A percentile compares a stretch with the other conserved stretches of the same genome.
These are phyloP conservation scores for Leptarthrus brevirostris DNA, from an alignment of 2,888 invertebrate species.

Conservation along the genomic window DNA sequence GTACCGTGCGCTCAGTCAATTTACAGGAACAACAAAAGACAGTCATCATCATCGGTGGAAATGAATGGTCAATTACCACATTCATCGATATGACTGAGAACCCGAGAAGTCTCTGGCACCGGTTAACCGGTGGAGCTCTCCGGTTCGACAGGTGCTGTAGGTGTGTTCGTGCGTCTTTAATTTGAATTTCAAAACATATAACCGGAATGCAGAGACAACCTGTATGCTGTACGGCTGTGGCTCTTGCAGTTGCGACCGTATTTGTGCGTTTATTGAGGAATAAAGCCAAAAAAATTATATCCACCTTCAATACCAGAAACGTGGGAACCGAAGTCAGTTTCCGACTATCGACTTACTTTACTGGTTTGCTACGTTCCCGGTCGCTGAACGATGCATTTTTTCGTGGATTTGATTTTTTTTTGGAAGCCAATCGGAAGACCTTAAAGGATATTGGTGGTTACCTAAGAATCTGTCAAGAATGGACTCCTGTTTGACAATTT, in stretches of 20 bases:
- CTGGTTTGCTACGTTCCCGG: slow-evolving; percentile 41
- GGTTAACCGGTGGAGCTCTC: slow-evolving; percentile 10
- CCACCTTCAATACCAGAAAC: slow-evolving; percentile 53
- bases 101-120: slow-evolving; percentile 26
- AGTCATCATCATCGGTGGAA: slow-evolving; percentile 47
- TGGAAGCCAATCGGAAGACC: slow-evolving; percentile 18
- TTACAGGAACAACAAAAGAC: slow-evolving; percentile 41
- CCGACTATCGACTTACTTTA: slow-evolving; percentile 55
- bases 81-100: slow-evolving; percentile 47
- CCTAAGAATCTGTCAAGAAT: neutral
- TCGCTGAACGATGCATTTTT: slow-evolving; percentile 29
- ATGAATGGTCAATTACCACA: slow-evolving; percentile 48
- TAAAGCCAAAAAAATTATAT: slow-evolving; percentile 45
- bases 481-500: neutral
- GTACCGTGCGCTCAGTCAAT: neutral
- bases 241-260: neutral
- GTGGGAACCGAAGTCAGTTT: slow-evolving; percentile 54
- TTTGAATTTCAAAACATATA: slow-evolving; percentile 47
- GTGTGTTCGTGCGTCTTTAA: slow-evolving; percentile 39
- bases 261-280: slow-evolving; percentile 39
- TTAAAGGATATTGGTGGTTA: slow-evolving; percentile 12
- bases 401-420: slow-evolving; percentile 8
- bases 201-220: slow-evolving; percentile 41
- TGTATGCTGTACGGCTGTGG: no score
- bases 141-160: slow-evolving; percentile 46